Base-by-base conservation (phyloP, 2,888 invertebrate genomes). In the Coenonympha glycerion region DNA sequence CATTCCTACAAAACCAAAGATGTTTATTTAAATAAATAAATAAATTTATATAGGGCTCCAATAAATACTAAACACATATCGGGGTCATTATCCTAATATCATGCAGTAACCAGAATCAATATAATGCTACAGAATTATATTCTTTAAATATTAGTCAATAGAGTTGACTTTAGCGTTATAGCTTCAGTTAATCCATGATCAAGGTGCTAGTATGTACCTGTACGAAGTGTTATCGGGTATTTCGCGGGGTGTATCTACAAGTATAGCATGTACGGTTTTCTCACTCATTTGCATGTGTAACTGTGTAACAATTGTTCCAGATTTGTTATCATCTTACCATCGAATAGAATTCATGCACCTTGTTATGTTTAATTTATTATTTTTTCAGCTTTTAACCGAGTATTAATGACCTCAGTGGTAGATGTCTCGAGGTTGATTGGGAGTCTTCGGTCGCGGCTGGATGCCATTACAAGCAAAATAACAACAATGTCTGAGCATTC, bases 251-350 rank as follows among this genome's bases (percentile, higher is more conserved):
- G 46, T 52, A n/a, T n/a, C n/a, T n/a, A n/a, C n/a, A n/a, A n/a
- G n/a, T n/a, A 45, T 41, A 49, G 41, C 48, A 49, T 45, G 48
- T 48, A 49, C 37, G 42, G 42, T 55, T 49, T 42, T 47, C 37
- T 44, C 39, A 31, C 37, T n/a, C 37, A 49, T 55, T 55, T 49
- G 28, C 55, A 55, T 55, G 36, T 51, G 39, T 55, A 52, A 42
- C 40, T 22, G 30, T 50, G 39, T 46, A 47, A 42, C 45, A 28
- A 33, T 48, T 33, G 33, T 41, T 16, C 22, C 6, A 41, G 48
- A 48, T 48, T n/a, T 4, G 4, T 41, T 48, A 48, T 48, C 48
- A 15, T 15, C 26, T 44, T 8, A 9, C 31, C 22, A 31, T 44
- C 22, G 15, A n/a, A 21, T 6, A 11, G 3, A 31, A 44, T 44